Percentiles rank a stretch among this genome's conserved stretches.
phyloP scores from a whole-genome alignment of 2,888 invertebrate species.

The Agrilus cyanescens region DNA sequence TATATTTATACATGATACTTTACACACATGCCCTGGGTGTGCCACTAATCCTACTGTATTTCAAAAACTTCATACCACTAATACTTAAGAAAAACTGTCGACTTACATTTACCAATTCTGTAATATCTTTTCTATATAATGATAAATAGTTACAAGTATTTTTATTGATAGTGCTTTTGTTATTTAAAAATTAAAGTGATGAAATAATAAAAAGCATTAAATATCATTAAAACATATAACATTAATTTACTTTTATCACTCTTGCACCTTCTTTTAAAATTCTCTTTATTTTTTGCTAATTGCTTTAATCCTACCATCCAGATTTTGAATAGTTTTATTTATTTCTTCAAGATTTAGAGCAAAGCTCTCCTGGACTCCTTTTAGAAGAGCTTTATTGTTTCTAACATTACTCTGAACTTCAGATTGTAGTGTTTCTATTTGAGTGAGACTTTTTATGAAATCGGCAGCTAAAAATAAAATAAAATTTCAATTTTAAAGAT shows the following conservation, averaged over 20 bases:
- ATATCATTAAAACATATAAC: too few relatives aligned
- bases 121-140: background rate
- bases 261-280: background rate
- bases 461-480: constrained; percentile 59
- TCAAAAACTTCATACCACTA: constrained; percentile 20
- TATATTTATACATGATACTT: constrained; percentile 80
- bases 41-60: constrained; percentile 52
- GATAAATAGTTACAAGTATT: background rate
- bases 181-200: constrained; percentile 3
- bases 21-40: constrained; percentile 96
- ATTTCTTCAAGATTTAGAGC: constrained; percentile 67
- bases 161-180: constrained; percentile 1
- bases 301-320: constrained; percentile 61
- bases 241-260: too few relatives aligned
- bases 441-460: constrained; percentile 72
- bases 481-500: background rate
- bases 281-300: constrained; percentile 38
- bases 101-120: too few relatives aligned
- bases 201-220: too few relatives aligned
- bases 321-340: constrained; percentile 58
- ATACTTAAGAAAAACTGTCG: background rate
- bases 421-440: constrained; percentile 65
- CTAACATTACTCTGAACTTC: constrained; percentile 59
- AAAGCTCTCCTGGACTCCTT: constrained; percentile 72
- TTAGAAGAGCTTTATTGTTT: constrained; percentile 65